phyloP scores from a whole-genome alignment of 2,888 invertebrate genomes.

The Lumbricus terrestris region DNA sequence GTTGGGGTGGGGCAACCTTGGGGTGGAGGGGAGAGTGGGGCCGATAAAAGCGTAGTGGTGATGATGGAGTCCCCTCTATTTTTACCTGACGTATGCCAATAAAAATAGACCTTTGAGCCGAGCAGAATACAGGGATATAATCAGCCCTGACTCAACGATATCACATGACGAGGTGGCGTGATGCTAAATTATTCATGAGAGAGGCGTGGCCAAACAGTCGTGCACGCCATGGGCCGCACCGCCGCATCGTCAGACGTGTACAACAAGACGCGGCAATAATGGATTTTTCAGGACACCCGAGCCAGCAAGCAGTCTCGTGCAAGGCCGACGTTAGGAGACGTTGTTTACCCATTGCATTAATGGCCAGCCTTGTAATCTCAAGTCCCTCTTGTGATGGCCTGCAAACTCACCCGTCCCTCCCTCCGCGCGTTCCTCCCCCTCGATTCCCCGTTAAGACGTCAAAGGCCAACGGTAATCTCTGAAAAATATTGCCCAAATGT shows the following conservation, averaged over 20 bases:
- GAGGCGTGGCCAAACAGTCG: neutral
- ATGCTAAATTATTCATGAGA: neutral
- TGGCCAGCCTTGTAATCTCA: neutral
- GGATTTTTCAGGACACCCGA: conserved; percentile 3
- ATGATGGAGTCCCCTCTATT: neutral
- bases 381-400: neutral
- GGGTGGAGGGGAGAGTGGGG: neutral
- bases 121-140: neutral
- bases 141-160: neutral
- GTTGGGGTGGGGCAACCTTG: no score
- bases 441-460: neutral
- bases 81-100: neutral
- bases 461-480: conserved; percentile 3
- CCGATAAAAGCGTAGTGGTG: neutral
- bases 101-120: conserved; percentile 3
- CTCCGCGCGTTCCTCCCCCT: neutral
- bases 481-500: conserved; percentile 3
- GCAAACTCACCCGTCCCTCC: neutral
- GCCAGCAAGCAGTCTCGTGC: neutral
- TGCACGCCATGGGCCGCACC: neutral
- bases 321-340: neutral
- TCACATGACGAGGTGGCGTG: conserved; percentile 3
- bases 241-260: no score
- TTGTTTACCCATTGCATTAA: neutral
- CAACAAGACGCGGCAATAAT: neutral